Evolutionary conservation across 2,113 vertebrate species (phyloP), one percentile per base, ranked within the genome.

Genomic region (Amblyopsis rosae): DNA sequence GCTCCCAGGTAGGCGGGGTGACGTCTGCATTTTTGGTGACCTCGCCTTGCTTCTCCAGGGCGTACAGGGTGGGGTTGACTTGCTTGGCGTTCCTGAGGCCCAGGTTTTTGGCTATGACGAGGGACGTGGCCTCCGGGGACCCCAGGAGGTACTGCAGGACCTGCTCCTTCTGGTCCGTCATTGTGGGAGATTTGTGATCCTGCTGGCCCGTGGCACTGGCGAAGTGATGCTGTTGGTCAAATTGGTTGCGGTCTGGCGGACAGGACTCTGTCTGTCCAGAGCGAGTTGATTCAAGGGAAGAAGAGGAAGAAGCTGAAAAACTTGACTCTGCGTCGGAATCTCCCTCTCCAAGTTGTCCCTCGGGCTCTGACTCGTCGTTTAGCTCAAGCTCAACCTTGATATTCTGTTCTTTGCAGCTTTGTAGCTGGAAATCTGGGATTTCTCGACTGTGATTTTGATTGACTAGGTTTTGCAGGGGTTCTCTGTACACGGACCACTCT

Each of bases 21-120:
- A 67, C 55, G 0, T 86, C 53, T 0, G 80, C 73, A 55, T 92
- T 89, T 50, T 80, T 92, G 69, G 61, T 72, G 0, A 98, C 91
- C 0, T 99, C 95, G 0, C 98, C 98, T 74, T 96, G 91, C 77
- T 94, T 95, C 58, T 98, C 96, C 90, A 99, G 58, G 10, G 86
- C 77, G 0, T 90, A 87, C 0, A 99, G 92, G 6, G 94, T 92
- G 0, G 93, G 59, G 0, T 91, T 96, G 10, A 98, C 90, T 0
- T 97, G 94, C 64, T 93, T 95, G 62, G 94, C 87, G 60, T 45
- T 92, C 0, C 74, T 81, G 7, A 98, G 69, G 1, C 96, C 94
- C 0, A 98, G 83, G 61, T 95, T 96, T 64, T 95, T 98, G 5
- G 96, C 93, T 2, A 99, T 88, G 77, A 90, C 89, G 9, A 95